Evolutionary conservation across 2,888 invertebrate species (phyloP), one percentile per base, ranked within the genome.

Genomic region (Dicycla oo): DNA sequence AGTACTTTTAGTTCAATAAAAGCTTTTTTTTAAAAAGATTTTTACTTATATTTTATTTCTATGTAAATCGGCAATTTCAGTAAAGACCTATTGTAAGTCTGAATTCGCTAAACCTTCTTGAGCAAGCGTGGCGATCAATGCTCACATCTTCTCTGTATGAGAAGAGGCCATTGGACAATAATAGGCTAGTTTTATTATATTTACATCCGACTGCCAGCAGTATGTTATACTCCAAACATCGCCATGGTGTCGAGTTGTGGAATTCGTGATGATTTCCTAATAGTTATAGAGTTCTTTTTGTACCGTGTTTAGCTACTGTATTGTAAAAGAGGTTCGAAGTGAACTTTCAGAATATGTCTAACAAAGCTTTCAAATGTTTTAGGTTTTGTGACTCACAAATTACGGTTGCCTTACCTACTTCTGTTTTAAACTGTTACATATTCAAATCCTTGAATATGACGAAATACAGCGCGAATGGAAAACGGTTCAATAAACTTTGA

Each of bases 401-500:
- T 43, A 43, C 1, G 2, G 20, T 20, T 61, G 43, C 43, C 11
- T 20, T 20, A 60, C 26, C n/a, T 3, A 34, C 20, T 26, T 7
- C 45, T 15, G 23, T 40, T 40, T 58, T 11, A 40, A 58, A 18
- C 40, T 6, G 23, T 10, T 18, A 38, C 10, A 38, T 38, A 15
- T 38, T 18, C 18, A 18, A 43, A 43, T 26, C 8, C 30, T 45
- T 30, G 20, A 61, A 30, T n/a, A 15, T 15, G 5, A n/a, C 8
- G 20, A 43, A 60, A 43, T 43, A 40, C 4, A 20, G 13, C 7
- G 13, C 8, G 20, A 61, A 20, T 30, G 2, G 7, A 15, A 20
- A 65, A 23, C 63, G 20, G 43, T 56, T 69, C 51, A 40, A 30
- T 61, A 53, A 69, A 75, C 78, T 75, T 56, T 56, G 11, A 51